Evolutionary conservation across 2,113 vertebrate genomes (phyloP).

Genomic region (Salvelinus namaycush): DNA sequence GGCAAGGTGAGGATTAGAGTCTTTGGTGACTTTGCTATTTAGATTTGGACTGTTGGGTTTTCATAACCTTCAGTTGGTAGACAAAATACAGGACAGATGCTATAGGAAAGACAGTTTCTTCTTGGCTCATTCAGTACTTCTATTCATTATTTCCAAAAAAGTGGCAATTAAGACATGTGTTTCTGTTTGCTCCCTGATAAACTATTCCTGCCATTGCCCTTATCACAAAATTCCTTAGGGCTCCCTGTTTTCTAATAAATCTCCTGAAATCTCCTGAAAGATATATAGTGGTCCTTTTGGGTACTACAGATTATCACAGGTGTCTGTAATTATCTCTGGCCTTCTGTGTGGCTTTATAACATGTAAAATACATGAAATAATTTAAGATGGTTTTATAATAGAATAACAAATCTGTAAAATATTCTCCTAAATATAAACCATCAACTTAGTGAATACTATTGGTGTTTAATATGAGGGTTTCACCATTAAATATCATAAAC

Average conservation of each 20-base stretch:
- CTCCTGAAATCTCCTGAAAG: constrained; percentile 55
- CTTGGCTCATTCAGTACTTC: neutral
- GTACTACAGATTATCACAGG: no score
- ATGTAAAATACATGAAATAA: no score
- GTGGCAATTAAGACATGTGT: neutral
- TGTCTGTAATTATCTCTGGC: no score
- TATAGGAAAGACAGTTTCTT: neutral
- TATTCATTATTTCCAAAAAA: constrained; percentile 7
- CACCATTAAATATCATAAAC: no score
- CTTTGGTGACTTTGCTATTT: neutral
- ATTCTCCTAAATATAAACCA: no score
- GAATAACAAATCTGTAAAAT: no score
- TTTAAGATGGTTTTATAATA: no score
- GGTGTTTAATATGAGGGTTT: no score
- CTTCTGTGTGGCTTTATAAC: no score
- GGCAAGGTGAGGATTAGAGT: neutral
- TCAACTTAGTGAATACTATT: no score
- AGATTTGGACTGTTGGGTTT: neutral
- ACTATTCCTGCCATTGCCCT: constrained; percentile 31
- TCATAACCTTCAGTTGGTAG: neutral
- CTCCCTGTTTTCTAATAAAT: constrained; percentile 36
- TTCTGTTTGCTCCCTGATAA: constrained; percentile 17
- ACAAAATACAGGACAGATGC: neutral
- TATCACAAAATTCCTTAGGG: constrained; percentile 31
- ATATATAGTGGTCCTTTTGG: no score